These are phyloP conservation scores for Melieria picta DNA, from an alignment of 2,888 invertebrate genomes.

Conservation along the genomic window DNA sequence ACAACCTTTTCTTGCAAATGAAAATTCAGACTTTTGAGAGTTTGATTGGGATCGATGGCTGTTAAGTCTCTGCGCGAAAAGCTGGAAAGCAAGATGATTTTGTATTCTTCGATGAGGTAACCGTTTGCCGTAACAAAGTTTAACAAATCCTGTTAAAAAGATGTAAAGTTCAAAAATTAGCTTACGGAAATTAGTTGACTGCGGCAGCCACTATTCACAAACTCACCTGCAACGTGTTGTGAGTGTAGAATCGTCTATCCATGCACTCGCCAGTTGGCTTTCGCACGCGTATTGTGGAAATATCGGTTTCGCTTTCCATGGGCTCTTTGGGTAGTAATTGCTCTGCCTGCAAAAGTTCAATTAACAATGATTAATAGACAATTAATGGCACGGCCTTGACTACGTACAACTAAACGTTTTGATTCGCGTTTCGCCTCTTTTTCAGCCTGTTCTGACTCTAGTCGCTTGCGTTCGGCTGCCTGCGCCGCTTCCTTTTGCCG, in stretches of 20 bases:
- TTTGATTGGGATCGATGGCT: conserved; percentile 76
- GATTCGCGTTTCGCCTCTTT: conserved; percentile 80
- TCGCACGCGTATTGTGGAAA: conserved; percentile 82
- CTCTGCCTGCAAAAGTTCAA: conserved; percentile 66
- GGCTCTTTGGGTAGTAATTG: conserved; percentile 81
- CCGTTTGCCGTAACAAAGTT: conserved; percentile 91
- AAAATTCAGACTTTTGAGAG: conserved; percentile 84
- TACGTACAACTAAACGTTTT: conserved; percentile 57
- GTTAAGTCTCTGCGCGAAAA: conserved; percentile 97
- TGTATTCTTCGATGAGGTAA: conserved; percentile 86
- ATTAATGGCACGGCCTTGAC: background rate
- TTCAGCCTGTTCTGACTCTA: conserved; percentile 79
- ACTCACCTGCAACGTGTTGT: conserved; percentile 68
- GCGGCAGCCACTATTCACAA: background rate
- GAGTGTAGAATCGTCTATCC: conserved; percentile 76
- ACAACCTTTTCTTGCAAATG: conserved; percentile 95
- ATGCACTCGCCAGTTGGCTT: conserved; percentile 81
- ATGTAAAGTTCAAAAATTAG: too few species aligned
- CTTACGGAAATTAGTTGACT: background rate
- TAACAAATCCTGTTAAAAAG: conserved; percentile 71
- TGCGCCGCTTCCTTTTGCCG: conserved; percentile 75
- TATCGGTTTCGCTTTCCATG: conserved; percentile 68
- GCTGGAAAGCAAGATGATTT: conserved; percentile 87
- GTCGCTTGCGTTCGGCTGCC: conserved; percentile 77
- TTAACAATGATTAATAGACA: background rate